Evolutionary conservation across 1,140 invertebrate genomes (phyloP), one percentile per base, ranked within the genome.

Genomic region (Whitmania pigra): DNA sequence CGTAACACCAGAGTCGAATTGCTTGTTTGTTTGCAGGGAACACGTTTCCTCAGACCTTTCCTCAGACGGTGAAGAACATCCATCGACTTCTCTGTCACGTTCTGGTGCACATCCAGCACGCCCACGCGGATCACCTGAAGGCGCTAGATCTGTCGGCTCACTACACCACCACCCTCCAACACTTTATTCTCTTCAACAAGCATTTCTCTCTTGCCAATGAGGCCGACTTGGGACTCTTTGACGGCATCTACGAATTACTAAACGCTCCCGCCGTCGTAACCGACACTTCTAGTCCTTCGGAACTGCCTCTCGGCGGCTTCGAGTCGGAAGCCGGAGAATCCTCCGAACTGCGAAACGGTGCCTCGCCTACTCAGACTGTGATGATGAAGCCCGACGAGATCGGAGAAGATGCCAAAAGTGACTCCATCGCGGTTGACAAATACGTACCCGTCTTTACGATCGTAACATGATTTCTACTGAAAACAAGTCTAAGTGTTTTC

Each of bases 31-130:
- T n/a, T 79, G 74, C 84, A 94, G 92, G 90, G 78, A 90, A 93
- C 85, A 91, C 93, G 83, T 98, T 97, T 86, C 94, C 94, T 68
- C 87, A 87, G 79, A 90, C 88, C 76, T 97, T 97, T 84, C 93
- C 94, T 84, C 88, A 88, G 78, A 91, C 93, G 83, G 92, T 95
- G 78, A 90, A 93, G 83, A 94, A 94, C 84, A 95, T 97, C 81
- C 88, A 94, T 83, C 89, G 92, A 81, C 88, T 95, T 84, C 87
- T 97, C 85, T 97, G 94, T 86, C 94, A 97, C 84, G 93, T 97
- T 79, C 86, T 97, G 86, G 93, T 94, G 80, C 94, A 98, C 85
- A 87, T 97, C 79, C 97, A 97, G 86, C 92, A 95, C 83, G 90
- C 90, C 84, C 94, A 98, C 87, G 97, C 29, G 6, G 22, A 13